Evolutionary conservation across 2,113 vertebrate species (phyloP), one percentile per base, ranked within the genome.

Genomic region (Plecotus auritus): DNA sequence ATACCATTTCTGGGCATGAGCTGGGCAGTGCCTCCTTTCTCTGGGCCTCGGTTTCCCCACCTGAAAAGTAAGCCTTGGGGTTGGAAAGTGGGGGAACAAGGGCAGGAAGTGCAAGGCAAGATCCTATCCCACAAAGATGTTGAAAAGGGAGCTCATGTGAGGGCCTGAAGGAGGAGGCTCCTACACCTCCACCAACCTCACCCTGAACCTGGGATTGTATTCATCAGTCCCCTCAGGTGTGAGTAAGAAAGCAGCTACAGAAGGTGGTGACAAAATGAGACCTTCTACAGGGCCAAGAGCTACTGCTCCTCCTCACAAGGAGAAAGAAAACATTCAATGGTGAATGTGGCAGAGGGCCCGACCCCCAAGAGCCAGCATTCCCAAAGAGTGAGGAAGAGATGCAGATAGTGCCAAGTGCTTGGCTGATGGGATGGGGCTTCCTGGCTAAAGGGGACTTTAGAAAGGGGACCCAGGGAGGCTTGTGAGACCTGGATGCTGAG

Each of bases 61-160:
- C 32, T 78, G 47, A 32, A 80, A 54, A 37, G 26, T 37, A 28
- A 66, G 64, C 26, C 88, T 45, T 12, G 18, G 66, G 4, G 20
- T 20, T 59, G 47, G 54, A 23, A 70, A 66, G 59, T 81, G 40
- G 45, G 37, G 61, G 20, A 90, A 42, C 12, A 42, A 54, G 30
- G 28, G 61, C 37, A 54, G n/a, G 26, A 5, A 42, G 66, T 16
- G 1, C 5, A 17, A 32, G 51, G 22, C 35, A 30, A 13, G 12
- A 40, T 7, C 40, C 45, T 85, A 14, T 11, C 37, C 61, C 88
- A 11, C 1, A 8, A 37, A 74, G 85, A 82, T 47, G 42, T 20
- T 0, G 12, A 49, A 85, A 54, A 74, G 6, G 18, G 13, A 11
- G 1, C 4, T 2, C 3, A 1, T 17, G 54, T 9, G 82, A n/a